Evolutionary conservation across 2,888 invertebrate species (phyloP).

Genomic region (Cephus rjabovi): DNA sequence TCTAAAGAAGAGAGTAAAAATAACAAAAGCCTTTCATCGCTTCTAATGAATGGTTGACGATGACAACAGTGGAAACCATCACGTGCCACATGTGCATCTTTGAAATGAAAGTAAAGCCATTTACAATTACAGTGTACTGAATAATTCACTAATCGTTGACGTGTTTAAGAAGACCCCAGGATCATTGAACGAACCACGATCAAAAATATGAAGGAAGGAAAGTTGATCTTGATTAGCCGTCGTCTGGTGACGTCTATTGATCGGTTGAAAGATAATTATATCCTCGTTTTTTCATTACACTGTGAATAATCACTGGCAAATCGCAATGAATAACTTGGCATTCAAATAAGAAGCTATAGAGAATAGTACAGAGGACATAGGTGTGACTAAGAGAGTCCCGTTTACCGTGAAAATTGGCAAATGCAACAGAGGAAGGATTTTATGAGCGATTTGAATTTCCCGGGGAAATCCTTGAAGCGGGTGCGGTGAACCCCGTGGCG

Average conservation of each 20-base stretch:
- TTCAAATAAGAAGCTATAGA: background rate
- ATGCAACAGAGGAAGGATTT: background rate
- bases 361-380: background rate
- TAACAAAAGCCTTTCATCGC: background rate
- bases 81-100: background rate
- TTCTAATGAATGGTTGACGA: background rate
- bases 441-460: conserved; percentile 36
- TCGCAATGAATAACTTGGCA: background rate
- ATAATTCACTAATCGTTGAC: background rate
- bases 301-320: background rate
- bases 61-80: background rate
- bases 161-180: background rate
- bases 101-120: background rate
- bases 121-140: background rate
- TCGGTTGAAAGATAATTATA: conserved; percentile 42
- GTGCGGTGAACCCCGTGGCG: conserved; percentile 72
- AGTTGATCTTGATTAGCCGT: conserved; percentile 25
- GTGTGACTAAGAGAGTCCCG: background rate
- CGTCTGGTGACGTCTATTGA: conserved; percentile 42
- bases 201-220: background rate
- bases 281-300: conserved; percentile 8
- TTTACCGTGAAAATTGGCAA: background rate
- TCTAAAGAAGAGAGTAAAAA: background rate
- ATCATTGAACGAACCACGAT: background rate
- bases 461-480: conserved; percentile 66